Percentiles rank a stretch among this genome's conserved stretches.
These are phyloP conservation scores for Leptinotarsa juncta DNA, from an alignment of 2,888 invertebrate species.

Conservation along the genomic window DNA sequence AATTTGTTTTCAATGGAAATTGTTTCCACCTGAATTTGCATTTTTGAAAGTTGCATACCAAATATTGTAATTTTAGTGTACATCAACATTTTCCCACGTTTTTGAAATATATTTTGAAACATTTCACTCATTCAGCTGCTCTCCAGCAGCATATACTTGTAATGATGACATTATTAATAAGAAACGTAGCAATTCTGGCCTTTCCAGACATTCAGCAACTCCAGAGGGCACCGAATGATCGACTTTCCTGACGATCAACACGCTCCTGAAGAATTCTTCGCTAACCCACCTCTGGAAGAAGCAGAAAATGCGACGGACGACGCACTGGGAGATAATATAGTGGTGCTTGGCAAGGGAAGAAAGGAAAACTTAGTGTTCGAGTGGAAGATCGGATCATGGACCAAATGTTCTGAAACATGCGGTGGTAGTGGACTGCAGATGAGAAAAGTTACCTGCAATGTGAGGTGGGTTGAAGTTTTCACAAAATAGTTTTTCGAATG, in stretches of 20 bases:
- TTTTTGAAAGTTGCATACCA: too few species aligned
- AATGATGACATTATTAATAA: constrained; percentile 58
- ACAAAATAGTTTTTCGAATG: too few species aligned
- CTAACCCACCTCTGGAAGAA: constrained; percentile 25
- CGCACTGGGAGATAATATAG: constrained; percentile 53
- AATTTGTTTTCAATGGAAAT: too few species aligned
- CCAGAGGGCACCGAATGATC: constrained; percentile 77
- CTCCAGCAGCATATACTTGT: not conserved
- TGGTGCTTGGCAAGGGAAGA: constrained; percentile 63
- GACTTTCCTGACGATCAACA: constrained; percentile 63
- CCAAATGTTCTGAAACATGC: constrained; percentile 85
- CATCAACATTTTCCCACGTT: too few species aligned
- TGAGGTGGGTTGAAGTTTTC: constrained; percentile 54
- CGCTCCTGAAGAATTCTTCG: constrained; percentile 21
- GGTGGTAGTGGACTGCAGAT: constrained; percentile 81
- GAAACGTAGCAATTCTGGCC: constrained; percentile 84
- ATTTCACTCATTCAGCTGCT: not conserved
- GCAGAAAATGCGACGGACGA: constrained; percentile 37
- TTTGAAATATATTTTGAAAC: too few species aligned
- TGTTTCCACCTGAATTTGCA: too few species aligned
- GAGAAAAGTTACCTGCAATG: constrained; percentile 80
- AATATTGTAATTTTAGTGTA: too few species aligned
- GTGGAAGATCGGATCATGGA: constrained; percentile 89
- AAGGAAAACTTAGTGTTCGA: constrained; percentile 73
- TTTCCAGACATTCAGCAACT: constrained; percentile 80